phyloP scores from a whole-genome alignment of 1,140 invertebrate genomes.

The Solenopsis invicta region DNA sequence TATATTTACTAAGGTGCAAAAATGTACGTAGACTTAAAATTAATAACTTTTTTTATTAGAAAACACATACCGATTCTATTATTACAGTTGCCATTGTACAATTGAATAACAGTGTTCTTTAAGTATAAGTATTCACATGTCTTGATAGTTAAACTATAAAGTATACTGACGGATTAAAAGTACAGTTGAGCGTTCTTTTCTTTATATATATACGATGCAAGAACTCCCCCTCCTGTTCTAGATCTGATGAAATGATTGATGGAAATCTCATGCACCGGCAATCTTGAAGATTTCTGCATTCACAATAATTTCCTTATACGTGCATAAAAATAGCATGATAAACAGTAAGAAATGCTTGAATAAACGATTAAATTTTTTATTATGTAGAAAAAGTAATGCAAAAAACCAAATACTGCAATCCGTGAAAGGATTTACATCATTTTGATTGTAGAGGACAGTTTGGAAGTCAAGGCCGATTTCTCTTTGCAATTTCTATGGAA shows the following conservation, averaged over 20 bases:
- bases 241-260: neutral
- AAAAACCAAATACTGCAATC: constrained; percentile 24
- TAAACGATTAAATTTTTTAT: neutral
- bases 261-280: neutral
- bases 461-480: constrained; percentile 58
- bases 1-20: neutral
- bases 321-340: neutral
- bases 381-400: neutral
- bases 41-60: neutral
- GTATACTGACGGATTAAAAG: neutral
- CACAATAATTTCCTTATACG: neutral
- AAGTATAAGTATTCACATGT: neutral
- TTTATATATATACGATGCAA: constrained; percentile 11
- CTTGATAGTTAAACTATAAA: neutral
- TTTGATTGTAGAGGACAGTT: neutral
- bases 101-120: neutral
- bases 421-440: constrained; percentile 61
- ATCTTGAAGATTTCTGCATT: neutral
- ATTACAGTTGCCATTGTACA: neutral
- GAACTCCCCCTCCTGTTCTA: neutral
- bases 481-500: neutral
- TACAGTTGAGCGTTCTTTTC: neutral
- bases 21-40: neutral
- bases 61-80: neutral
- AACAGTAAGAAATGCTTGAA: neutral